Evolutionary conservation across 2,113 vertebrate species (phyloP).

Genomic region (Thalassarche chlororhynchos): DNA sequence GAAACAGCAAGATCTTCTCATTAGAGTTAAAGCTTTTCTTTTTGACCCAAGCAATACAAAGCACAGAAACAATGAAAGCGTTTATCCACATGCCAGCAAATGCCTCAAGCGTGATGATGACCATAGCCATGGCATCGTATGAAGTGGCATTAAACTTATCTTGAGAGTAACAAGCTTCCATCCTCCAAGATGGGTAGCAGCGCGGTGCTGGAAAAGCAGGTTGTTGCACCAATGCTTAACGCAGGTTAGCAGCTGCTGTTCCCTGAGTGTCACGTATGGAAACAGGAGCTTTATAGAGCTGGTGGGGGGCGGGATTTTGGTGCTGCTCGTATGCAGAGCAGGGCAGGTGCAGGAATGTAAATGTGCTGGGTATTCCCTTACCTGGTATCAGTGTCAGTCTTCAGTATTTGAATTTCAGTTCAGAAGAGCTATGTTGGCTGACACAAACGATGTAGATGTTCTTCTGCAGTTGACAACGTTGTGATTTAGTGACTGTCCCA

Average conservation of each 20-base stretch:
- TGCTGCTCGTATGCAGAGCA: neutral
- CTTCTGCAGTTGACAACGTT: neutral
- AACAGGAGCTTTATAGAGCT: neutral
- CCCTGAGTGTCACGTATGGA: neutral
- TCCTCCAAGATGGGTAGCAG: neutral
- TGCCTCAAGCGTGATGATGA: neutral
- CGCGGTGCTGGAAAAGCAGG: neutral
- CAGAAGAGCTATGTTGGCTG: neutral
- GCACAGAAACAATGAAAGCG: neutral
- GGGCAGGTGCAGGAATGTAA: conserved; percentile 31
- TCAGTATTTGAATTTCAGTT: neutral
- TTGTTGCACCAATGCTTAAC: neutral
- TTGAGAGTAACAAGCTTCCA: neutral
- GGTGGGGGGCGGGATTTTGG: neutral
- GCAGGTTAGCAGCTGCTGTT: neutral
- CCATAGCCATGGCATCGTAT: rapidly evolving
- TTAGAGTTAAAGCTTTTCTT: neutral
- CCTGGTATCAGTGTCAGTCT: neutral
- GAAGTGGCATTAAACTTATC: neutral
- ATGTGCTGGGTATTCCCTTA: conserved; percentile 14
- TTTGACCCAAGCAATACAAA: neutral
- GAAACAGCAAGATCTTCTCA: conserved; percentile 13
- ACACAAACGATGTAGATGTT: neutral
- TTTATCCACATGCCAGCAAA: neutral
- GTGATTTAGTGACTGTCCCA: neutral